A percentile compares a stretch with the other conserved stretches of the same genome.
phyloP scores from a whole-genome alignment of 2,888 invertebrate genomes.

The Laspeyria flexula region DNA sequence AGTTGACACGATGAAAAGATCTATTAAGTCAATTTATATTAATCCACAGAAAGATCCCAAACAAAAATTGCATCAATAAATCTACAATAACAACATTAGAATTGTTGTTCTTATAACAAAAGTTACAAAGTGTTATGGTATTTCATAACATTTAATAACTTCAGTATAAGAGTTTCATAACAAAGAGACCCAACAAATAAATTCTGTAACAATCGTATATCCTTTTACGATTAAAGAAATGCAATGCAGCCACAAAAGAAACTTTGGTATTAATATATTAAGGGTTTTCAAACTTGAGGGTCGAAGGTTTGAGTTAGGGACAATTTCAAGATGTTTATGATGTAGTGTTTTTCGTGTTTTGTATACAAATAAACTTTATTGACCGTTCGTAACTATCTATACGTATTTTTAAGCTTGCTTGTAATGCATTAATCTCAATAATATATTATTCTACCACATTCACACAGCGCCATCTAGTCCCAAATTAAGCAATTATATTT shows the following conservation, averaged over 20 bases:
- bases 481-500: too few relatives aligned
- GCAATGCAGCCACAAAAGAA: slow-evolving; percentile 33
- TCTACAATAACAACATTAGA: too few relatives aligned
- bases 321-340: slow-evolving; percentile 8
- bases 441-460: too few relatives aligned
- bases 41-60: too few relatives aligned
- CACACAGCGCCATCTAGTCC: too few relatives aligned
- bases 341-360: slow-evolving; percentile 4
- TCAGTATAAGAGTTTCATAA: neutral
- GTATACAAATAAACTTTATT: neutral
- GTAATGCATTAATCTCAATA: too few relatives aligned
- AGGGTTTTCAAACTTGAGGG: slow-evolving; percentile 5
- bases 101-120: too few relatives aligned
- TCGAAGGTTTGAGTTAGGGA: slow-evolving; percentile 3
- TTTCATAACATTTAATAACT: slow-evolving; percentile 6
- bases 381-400: too few relatives aligned
- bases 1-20: too few relatives aligned
- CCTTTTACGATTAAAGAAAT: slow-evolving; percentile 27
- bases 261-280: slow-evolving; percentile 31
- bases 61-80: too few relatives aligned
- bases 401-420: too few relatives aligned
- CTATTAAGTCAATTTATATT: too few relatives aligned
- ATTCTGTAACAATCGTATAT: neutral
- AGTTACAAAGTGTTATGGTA: neutral
- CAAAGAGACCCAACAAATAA: neutral